These are phyloP conservation scores for Procambarus clarkii DNA, from an alignment of 1,140 invertebrate species.

Conservation along the genomic window DNA sequence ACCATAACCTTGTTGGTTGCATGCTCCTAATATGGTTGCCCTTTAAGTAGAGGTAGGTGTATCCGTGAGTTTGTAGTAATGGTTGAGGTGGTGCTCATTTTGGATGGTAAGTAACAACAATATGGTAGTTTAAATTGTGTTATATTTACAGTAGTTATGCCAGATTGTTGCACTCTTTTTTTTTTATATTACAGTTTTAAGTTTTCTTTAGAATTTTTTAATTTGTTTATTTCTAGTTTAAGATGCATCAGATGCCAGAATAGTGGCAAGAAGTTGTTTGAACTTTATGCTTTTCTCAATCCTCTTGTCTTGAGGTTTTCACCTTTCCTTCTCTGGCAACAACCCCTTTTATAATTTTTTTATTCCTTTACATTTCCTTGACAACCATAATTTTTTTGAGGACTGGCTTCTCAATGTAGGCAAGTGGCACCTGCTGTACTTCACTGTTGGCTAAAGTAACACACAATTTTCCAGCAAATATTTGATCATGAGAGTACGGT, in stretches of 20 bases:
- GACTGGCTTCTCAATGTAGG: background rate
- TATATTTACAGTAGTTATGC: background rate
- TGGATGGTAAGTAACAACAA: background rate
- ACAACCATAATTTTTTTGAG: no score
- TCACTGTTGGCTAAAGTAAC: background rate
- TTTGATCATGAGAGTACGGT: background rate
- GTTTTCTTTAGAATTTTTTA: no score
- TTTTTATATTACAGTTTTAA: background rate
- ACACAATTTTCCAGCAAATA: background rate
- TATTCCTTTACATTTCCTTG: no score
- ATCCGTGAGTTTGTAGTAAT: background rate
- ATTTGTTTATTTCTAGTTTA: no score
- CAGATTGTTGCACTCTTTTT: background rate
- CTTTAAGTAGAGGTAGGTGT: constrained; percentile 5
- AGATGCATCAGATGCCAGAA: no score
- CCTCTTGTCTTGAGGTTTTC: no score
- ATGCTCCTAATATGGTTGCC: background rate
- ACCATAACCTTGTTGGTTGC: background rate
- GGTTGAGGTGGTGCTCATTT: background rate
- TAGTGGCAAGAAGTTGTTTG: no score
- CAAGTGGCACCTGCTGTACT: background rate
- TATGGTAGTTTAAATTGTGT: background rate
- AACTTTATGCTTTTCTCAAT: no score
- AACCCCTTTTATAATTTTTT: no score
- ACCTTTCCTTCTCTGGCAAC: no score